Evolutionary conservation across 2,888 invertebrate genomes (phyloP), one percentile per base, ranked within the genome.

Genomic region (Vannuccia rotundouncinata): DNA sequence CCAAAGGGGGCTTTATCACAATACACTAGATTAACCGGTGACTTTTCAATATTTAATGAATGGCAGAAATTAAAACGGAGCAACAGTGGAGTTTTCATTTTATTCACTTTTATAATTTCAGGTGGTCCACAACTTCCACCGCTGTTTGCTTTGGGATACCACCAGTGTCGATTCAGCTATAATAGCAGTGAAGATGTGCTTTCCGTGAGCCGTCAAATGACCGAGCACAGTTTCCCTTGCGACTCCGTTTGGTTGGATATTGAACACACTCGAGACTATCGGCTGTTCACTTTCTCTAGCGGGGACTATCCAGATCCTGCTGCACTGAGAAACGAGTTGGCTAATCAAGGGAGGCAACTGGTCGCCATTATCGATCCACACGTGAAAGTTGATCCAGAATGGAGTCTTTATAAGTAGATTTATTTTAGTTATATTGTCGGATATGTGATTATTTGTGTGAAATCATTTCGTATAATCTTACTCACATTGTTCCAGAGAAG

Each of bases 101-200:
- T 45, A 17, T 5, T 45, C 5, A 10, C 5, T 45, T 45, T 45
- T 17, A 10, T 17, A 45, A 10, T 10, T 45, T 45, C 77, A 5
- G 81, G 81, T 17, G 74, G n/a, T 0, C 82, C 77, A 17, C 29
- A 29, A n/a, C 73, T 81, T 28, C 85, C 88, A 59, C 86, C 93
- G 92, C 90, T 92, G 85, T 95, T 94, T 89, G 91, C 95, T 0
- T 89, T 99, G 79, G 96, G 91, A 0, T 98, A 98, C 87, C 99
- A 99, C 89, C 99, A 99, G 88, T 93, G 93, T 83, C 92, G 99
- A 31, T 99, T 99, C 99, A 99, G 99, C 89, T 99, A 99, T 89
- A 95, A 95, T 84, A 96, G 98, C 87, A 93, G 97, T 86, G 92
- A 93, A 13, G 99, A 99, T 88, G 95, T 99, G 0, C 91, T 92